Evolutionary conservation across 2,888 invertebrate species (phyloP).

Genomic region (Frankliniella fusca): DNA sequence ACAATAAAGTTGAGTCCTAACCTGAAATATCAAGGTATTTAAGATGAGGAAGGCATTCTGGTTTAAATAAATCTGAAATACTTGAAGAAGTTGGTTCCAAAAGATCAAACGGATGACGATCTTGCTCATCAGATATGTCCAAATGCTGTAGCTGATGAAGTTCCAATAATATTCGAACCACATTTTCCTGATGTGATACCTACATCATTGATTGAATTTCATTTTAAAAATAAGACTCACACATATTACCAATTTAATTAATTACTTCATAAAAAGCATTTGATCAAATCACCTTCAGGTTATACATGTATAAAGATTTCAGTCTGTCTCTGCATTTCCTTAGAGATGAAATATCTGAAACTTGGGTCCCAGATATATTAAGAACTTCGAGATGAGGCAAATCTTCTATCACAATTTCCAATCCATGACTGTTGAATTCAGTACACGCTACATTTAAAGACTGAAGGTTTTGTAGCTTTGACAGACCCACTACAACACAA

Average conservation of each 20-base stretch:
- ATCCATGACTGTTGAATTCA: slow-evolving; percentile 62
- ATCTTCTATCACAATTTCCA: slow-evolving; percentile 63
- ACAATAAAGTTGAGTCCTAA: slow-evolving; percentile 35
- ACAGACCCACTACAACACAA: slow-evolving; percentile 57
- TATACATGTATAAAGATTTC: slow-evolving; percentile 58
- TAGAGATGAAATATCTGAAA: slow-evolving; percentile 59
- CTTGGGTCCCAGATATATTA: slow-evolving; percentile 62
- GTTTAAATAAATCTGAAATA: slow-evolving; percentile 50
- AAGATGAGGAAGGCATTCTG: slow-evolving; percentile 53
- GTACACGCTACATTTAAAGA: slow-evolving; percentile 62
- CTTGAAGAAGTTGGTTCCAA: slow-evolving; percentile 47
- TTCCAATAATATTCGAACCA: slow-evolving; percentile 47
- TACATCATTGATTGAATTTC: slow-evolving; percentile 34
- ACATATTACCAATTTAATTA: not conserved
- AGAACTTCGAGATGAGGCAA: slow-evolving; percentile 58
- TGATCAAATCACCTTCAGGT: slow-evolving; percentile 51
- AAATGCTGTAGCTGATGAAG: slow-evolving; percentile 52
- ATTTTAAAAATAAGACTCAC: not conserved
- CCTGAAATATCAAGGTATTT: slow-evolving; percentile 62
- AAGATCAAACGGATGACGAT: slow-evolving; percentile 50
- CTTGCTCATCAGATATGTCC: slow-evolving; percentile 57
- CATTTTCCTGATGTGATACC: slow-evolving; percentile 45
- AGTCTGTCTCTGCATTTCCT: slow-evolving; percentile 55
- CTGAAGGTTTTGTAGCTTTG: slow-evolving; percentile 57
- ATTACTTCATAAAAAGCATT: not conserved